These are phyloP conservation scores for Glaucidium brasilianum DNA, from an alignment of 2,113 vertebrate genomes.

Conservation along the genomic window DNA sequence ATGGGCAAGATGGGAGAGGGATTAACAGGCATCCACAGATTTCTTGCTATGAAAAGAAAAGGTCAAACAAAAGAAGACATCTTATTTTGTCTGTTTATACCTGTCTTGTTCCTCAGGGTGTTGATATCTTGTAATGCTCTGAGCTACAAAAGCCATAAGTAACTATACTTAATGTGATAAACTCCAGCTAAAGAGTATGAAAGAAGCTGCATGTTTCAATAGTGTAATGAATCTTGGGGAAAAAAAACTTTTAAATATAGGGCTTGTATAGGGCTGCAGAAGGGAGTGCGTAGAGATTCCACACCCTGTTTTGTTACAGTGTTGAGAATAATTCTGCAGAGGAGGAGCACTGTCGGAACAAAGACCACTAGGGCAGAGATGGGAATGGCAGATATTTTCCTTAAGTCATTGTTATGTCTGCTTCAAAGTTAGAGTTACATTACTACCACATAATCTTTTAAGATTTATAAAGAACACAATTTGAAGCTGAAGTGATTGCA, in stretches of 20 bases:
- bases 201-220: background rate
- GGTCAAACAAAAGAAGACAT: background rate
- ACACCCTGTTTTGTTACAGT: background rate
- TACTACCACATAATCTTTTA: background rate
- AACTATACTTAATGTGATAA: background rate
- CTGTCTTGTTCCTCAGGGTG: background rate
- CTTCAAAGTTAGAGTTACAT: background rate
- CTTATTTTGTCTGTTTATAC: background rate
- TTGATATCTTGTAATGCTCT: background rate
- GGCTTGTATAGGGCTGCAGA: background rate
- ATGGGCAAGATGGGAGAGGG: background rate
- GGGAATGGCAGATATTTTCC: rapidly evolving
- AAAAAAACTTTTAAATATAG: background rate
- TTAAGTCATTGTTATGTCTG: rapidly evolving
- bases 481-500: background rate
- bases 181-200: background rate
- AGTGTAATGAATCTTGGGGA: background rate
- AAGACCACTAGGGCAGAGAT: rapidly evolving
- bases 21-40: background rate
- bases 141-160: background rate
- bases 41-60: background rate
- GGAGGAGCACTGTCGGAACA: background rate
- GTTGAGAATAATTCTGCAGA: background rate
- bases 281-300: background rate
- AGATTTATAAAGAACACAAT: background rate